These are phyloP conservation scores for Columba janthina DNA, from an alignment of 2,113 vertebrate genomes.

Conservation along the genomic window DNA sequence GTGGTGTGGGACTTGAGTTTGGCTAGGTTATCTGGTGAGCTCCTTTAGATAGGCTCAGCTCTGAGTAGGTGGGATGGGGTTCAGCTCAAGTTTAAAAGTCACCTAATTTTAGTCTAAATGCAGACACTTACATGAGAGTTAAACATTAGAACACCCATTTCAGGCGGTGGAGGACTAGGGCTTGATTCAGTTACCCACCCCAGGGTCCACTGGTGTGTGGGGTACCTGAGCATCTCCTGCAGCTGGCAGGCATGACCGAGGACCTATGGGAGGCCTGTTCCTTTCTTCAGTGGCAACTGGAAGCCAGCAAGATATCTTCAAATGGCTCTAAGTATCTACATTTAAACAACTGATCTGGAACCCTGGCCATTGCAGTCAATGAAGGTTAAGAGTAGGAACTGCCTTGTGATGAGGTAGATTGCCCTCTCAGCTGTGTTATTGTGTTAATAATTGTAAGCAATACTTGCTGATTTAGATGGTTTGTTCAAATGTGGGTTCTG, in stretches of 20 bases:
- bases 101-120: neutral
- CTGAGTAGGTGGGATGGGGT: neutral
- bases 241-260: neutral
- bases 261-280: neutral
- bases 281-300: neutral
- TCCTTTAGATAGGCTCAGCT: neutral
- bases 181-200: neutral
- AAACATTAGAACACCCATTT: neutral
- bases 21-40: neutral
- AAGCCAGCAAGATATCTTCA: neutral
- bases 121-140: neutral
- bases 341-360: neutral
- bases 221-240: neutral
- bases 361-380: neutral
- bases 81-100: neutral
- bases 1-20: neutral
- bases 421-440: neutral
- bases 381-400: neutral
- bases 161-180: neutral
- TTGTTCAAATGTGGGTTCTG: neutral
- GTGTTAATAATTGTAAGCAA: neutral
- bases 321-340: neutral
- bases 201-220: neutral
- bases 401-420: neutral
- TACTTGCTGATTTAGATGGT: neutral